A percentile compares a stretch with the other conserved stretches of the same genome.
Conservation (phyloP, 1,140 invertebrate species). For the Cydia strobilella region DNA sequence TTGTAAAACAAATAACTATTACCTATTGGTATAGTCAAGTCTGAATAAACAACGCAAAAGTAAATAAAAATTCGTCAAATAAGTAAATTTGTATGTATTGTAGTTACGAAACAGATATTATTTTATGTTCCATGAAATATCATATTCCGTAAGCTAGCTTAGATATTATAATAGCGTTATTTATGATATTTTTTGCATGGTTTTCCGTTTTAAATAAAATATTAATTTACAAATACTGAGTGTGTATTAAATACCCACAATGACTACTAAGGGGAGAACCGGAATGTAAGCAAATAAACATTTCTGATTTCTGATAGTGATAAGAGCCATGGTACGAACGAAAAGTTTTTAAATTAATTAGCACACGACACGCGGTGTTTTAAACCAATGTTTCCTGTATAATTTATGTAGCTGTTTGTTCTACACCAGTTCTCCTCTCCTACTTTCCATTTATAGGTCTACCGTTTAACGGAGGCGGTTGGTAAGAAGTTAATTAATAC, state of each 20-base stretch:
- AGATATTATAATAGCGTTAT: conserved; percentile 18
- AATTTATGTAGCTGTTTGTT: too few relatives aligned
- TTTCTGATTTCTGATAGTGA: too few relatives aligned
- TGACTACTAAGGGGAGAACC: too few relatives aligned
- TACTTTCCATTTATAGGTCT: too few relatives aligned
- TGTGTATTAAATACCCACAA: background rate
- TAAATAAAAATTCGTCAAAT: background rate
- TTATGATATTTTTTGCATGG: conserved; percentile 30
- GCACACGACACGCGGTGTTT: too few relatives aligned
- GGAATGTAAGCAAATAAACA: too few relatives aligned
- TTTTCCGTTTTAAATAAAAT: conserved; percentile 25
- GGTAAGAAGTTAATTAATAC: too few relatives aligned
- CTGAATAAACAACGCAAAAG: background rate
- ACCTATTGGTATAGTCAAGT: background rate
- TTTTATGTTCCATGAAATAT: background rate
- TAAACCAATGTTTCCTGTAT: too few relatives aligned
- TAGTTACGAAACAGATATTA: background rate
- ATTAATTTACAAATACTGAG: background rate
- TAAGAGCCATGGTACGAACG: too few relatives aligned
- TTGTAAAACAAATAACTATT: background rate
- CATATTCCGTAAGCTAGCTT: conserved; percentile 2
- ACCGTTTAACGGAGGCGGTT: too few relatives aligned
- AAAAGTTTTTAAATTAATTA: too few relatives aligned
- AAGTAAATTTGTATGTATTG: background rate
- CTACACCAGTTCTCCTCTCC: too few relatives aligned